Conservation (phyloP, 2,797 vertebrate species). For the Amazonetta brasiliensis region DNA sequence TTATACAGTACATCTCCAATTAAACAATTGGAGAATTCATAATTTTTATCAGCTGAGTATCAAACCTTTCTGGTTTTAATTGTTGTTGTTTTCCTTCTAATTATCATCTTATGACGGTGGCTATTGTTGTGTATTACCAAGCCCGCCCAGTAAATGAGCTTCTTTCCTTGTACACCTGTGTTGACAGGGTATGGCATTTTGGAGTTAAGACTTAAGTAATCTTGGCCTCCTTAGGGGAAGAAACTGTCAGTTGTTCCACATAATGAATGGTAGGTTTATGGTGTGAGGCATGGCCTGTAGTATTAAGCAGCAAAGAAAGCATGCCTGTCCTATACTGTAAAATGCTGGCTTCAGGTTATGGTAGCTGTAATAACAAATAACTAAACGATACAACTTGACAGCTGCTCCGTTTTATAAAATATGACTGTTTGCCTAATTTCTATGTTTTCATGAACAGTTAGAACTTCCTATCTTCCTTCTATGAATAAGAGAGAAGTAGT, state of each 20-base stretch:
- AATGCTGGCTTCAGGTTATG: not conserved
- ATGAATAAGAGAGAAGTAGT: not conserved
- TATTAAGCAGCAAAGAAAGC: not conserved
- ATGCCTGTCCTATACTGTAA: not conserved
- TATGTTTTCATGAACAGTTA: not conserved
- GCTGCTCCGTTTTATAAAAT: conserved; percentile 4
- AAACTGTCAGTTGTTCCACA: conserved; percentile 44
- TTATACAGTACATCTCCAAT: not conserved
- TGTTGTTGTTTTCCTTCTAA: not conserved
- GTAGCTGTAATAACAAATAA: conserved; percentile 35
- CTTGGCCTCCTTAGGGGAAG: conserved; percentile 39
- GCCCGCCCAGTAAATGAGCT: not conserved
- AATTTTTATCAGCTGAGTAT: not conserved
- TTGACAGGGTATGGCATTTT: conserved; percentile 40
- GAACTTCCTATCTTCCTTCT: not conserved
- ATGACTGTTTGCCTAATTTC: conserved; percentile 35
- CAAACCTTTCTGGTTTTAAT: not conserved
- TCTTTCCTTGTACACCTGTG: not conserved
- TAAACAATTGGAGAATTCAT: not conserved
- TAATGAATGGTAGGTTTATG: conserved; percentile 43
- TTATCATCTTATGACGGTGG: not conserved
- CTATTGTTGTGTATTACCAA: not conserved
- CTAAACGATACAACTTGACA: conserved; percentile 2
- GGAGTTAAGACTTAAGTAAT: conserved; percentile 15
- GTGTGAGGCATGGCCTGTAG: not conserved